Evolutionary conservation across 1,140 invertebrate genomes (phyloP).

Genomic region (Uloborus diversus): DNA sequence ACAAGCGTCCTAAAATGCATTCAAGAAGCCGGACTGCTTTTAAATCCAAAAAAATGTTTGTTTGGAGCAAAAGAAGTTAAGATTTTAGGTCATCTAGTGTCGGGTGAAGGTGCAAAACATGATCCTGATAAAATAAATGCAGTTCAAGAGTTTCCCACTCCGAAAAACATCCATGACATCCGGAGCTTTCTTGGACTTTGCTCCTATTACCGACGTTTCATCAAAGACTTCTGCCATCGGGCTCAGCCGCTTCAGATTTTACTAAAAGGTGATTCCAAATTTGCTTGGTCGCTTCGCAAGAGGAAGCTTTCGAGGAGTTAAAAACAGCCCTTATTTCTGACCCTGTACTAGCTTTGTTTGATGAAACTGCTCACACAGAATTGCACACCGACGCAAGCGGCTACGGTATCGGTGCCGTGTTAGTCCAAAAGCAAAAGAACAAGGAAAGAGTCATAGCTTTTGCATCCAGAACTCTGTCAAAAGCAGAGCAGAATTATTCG

Average conservation of each 20-base stretch:
- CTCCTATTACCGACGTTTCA: constrained; percentile 4
- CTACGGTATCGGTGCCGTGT: neutral
- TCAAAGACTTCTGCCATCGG: no score
- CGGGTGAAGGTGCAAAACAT: neutral
- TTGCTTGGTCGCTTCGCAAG: no score
- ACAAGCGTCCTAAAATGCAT: constrained; percentile 16
- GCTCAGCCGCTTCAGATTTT: no score
- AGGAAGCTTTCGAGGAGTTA: neutral
- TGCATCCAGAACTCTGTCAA: neutral
- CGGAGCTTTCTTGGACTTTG: constrained; percentile 28
- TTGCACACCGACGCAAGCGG: neutral
- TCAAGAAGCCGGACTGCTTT: neutral
- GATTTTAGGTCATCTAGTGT: constrained; percentile 13
- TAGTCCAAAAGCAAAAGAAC: neutral
- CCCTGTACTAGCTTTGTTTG: neutral
- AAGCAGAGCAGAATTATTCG: neutral
- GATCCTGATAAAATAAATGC: no score
- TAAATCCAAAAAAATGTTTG: constrained; percentile 5
- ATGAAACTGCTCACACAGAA: neutral
- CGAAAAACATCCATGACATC: constrained; percentile 8
- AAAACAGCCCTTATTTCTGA: neutral
- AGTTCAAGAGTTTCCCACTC: neutral
- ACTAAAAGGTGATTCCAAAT: no score
- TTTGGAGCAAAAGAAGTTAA: constrained; percentile 10
- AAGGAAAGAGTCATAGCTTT: neutral